Percentiles rank a stretch among this genome's conserved stretches.
phyloP scores from a whole-genome alignment of 1,140 invertebrate genomes.

The Caenorhabditis remanei region DNA sequence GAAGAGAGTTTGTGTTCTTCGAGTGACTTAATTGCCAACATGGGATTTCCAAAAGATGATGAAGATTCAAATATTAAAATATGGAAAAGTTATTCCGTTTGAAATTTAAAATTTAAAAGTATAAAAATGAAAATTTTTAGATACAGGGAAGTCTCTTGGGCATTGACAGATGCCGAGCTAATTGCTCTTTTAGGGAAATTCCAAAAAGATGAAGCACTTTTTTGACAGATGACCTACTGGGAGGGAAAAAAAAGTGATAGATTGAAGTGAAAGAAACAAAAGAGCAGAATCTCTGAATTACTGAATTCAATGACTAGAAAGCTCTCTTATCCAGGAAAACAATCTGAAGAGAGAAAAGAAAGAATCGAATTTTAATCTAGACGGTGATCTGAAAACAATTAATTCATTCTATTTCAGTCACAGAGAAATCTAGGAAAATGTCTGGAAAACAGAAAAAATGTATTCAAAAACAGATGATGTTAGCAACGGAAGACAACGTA shows the following conservation, averaged over 20 bases:
- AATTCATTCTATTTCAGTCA: not conserved
- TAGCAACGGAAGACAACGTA: not conserved
- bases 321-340: no score
- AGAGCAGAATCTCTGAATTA: not conserved
- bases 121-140: not conserved
- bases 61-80: no score
- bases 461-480: conserved; percentile 27
- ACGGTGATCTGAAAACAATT: not conserved
- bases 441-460: not conserved
- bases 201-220: conserved; percentile 10
- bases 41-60: not conserved
- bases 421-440: no score
- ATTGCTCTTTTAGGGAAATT: not conserved
- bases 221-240: conserved; percentile 12
- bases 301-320: not conserved
- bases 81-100: not conserved
- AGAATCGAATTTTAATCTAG: not conserved
- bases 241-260: conserved; percentile 3
- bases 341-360: no score
- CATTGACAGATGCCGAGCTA: not conserved
- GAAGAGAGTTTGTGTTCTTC: not conserved
- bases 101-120: no score
- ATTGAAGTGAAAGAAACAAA: not conserved
- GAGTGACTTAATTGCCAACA: not conserved
- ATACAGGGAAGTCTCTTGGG: not conserved